Evolutionary conservation across 2,797 vertebrate species (phyloP).

Genomic region (Sebastes umbrosus): DNA sequence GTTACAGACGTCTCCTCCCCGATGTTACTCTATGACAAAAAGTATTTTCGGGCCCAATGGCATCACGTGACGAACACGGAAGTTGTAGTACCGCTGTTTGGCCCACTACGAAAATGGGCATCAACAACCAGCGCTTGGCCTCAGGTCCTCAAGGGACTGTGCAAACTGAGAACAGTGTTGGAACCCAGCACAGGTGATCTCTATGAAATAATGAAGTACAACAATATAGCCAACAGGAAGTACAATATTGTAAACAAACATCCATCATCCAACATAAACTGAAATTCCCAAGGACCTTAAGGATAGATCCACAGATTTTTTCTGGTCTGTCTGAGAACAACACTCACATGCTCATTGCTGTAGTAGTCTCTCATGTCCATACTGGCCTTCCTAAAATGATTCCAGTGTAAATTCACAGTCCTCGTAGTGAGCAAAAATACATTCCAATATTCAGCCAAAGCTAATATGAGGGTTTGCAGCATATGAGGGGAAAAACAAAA

Average conservation of each 20-base stretch:
- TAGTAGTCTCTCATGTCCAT: neutral
- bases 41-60: too few relatives aligned
- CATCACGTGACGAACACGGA: too few relatives aligned
- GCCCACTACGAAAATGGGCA: too few relatives aligned
- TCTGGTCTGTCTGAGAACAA: neutral
- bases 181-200: too few relatives aligned
- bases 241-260: neutral
- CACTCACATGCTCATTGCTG: too few relatives aligned
- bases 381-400: neutral
- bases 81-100: too few relatives aligned
- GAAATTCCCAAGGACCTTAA: fast-evolving
- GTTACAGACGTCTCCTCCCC: fast-evolving
- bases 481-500: neutral
- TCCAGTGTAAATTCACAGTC: neutral
- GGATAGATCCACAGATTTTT: neutral
- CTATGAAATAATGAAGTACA: fast-evolving
- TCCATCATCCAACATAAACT: neutral
- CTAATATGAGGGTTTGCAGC: neutral
- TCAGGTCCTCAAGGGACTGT: neutral
- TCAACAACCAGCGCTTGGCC: too few relatives aligned
- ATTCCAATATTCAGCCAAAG: neutral
- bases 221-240: neutral
- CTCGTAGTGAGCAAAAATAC: neutral
- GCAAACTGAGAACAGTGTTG: neutral
- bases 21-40: fast-evolving